Percentiles rank a stretch among this genome's conserved stretches.
These are phyloP conservation scores for Mormyrus lacerda DNA, from an alignment of 2,113 vertebrate genomes.

Conservation along the genomic window DNA sequence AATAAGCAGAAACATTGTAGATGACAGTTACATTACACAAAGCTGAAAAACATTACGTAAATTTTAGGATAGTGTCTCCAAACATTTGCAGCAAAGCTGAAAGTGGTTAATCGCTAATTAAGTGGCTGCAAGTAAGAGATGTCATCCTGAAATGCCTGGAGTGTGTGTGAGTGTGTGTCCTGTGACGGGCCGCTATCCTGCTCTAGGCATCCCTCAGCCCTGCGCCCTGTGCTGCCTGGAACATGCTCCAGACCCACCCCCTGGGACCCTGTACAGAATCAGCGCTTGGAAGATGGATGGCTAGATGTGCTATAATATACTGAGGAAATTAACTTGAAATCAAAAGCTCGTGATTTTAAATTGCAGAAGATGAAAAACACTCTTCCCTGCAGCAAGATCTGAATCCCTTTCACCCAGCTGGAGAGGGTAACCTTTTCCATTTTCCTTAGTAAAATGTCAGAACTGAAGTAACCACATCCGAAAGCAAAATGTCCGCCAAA, in stretches of 20 bases:
- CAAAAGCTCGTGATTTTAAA: background rate
- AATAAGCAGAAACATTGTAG: background rate
- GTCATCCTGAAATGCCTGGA: background rate
- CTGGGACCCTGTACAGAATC: background rate
- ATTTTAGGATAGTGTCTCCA: background rate
- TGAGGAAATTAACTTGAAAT: background rate
- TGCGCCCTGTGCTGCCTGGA: background rate
- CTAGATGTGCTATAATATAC: background rate
- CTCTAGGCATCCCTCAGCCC: background rate
- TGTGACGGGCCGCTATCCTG: background rate
- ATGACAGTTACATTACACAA: background rate
- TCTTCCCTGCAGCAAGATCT: background rate
- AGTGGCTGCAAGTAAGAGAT: background rate
- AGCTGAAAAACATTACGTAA: background rate
- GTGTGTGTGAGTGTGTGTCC: background rate
- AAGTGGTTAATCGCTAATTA: background rate
- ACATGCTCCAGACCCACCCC: background rate
- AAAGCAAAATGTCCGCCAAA: background rate
- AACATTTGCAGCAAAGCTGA: background rate
- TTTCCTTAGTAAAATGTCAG: constrained; percentile 7
- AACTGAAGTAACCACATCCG: background rate
- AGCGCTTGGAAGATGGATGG: background rate
- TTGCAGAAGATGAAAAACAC: background rate
- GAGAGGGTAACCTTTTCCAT: constrained; percentile 24
- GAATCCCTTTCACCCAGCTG: background rate